A percentile compares a stretch with the other conserved stretches of the same genome.
These are phyloP conservation scores for Passer domesticus DNA, from an alignment of 2,113 vertebrate species.

Conservation along the genomic window DNA sequence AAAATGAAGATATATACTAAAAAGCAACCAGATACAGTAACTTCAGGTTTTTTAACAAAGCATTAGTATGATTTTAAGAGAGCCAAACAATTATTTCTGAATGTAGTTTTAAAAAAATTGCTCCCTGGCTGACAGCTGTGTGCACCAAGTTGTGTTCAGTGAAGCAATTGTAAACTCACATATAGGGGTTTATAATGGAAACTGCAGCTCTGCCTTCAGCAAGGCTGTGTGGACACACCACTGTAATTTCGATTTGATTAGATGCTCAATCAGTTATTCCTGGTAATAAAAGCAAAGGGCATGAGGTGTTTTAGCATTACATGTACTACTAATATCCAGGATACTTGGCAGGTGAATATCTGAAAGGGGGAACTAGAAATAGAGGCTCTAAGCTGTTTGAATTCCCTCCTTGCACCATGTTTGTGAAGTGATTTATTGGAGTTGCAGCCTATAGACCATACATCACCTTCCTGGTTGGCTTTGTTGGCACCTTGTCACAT, in stretches of 20 bases:
- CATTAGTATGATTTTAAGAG: slow-evolving; percentile 4
- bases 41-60: neutral
- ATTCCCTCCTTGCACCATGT: slow-evolving; percentile 54
- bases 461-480: slow-evolving; percentile 83
- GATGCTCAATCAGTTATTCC: neutral
- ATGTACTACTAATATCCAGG: neutral
- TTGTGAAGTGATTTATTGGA: slow-evolving; percentile 79
- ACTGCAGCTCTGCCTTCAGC: slow-evolving; percentile 1
- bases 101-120: slow-evolving; percentile 23
- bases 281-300: neutral
- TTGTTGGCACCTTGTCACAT: slow-evolving; percentile 86
- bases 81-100: slow-evolving; percentile 48
- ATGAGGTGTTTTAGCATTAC: neutral
- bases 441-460: slow-evolving; percentile 73
- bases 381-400: slow-evolving; percentile 25
- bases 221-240: neutral
- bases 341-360: slow-evolving; percentile 49
- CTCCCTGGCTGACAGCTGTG: neutral
- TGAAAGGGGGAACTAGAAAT: neutral
- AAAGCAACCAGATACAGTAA: neutral
- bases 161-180: neutral
- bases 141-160: slow-evolving; percentile 3
- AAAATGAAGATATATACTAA: neutral
- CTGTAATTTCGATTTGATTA: neutral
- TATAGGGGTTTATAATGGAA: slow-evolving; percentile 16